These are phyloP conservation scores for Macrophya annulata DNA, from an alignment of 2,888 invertebrate species.

Conservation along the genomic window DNA sequence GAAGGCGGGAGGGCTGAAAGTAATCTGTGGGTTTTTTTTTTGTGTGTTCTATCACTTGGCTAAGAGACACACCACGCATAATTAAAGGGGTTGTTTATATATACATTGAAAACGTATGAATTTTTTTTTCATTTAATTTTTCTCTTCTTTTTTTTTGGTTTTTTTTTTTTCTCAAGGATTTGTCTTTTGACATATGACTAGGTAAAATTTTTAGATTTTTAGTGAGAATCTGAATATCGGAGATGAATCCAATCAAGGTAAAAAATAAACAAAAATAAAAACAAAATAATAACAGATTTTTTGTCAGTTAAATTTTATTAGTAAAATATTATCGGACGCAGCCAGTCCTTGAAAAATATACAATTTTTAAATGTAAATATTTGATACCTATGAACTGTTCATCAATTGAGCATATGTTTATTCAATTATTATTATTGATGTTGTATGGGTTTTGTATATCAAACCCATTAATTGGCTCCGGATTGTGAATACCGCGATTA, in stretches of 20 bases:
- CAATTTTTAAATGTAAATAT: background rate
- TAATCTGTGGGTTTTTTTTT: background rate
- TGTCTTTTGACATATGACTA: background rate
- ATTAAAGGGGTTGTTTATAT: background rate
- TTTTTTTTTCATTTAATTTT: too few species aligned
- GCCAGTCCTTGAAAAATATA: background rate
- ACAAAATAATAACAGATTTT: background rate
- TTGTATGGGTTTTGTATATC: background rate
- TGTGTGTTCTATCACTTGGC: background rate
- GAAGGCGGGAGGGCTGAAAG: background rate
- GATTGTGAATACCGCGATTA: background rate
- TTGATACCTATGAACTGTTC: background rate
- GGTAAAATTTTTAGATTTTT: background rate
- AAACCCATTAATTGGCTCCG: background rate
- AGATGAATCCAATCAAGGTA: background rate
- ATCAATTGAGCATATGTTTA: background rate
- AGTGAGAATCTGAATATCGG: background rate
- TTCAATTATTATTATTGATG: background rate
- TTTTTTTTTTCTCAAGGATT: background rate
- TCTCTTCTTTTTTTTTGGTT: too few species aligned
- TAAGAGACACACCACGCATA: slow-evolving; percentile 24
- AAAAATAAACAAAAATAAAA: background rate
- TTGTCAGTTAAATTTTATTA: background rate
- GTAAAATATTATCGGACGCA: background rate
- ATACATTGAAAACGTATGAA: background rate